Evolutionary conservation across 2,888 invertebrate species (phyloP).

Genomic region (Timema podura): DNA sequence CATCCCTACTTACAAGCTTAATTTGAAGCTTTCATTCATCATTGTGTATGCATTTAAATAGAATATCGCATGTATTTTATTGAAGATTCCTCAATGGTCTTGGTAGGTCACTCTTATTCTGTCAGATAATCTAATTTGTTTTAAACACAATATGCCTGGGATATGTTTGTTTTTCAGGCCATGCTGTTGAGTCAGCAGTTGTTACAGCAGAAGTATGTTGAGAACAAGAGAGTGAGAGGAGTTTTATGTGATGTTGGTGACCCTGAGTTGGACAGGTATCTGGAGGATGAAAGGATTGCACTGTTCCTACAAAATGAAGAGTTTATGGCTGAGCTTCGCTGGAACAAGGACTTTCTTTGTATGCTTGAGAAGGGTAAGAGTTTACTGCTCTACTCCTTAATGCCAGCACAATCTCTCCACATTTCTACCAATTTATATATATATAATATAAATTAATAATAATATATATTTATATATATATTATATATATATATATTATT

Average conservation of each 20-base stretch:
- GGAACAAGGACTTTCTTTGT: conserved; percentile 51
- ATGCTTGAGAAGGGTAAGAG: conserved; percentile 46
- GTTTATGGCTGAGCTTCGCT: conserved; percentile 49
- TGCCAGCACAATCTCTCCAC: no score
- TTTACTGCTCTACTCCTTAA: not conserved
- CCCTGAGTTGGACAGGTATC: conserved; percentile 45
- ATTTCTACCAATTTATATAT: not conserved
- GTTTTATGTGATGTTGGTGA: conserved; percentile 40
- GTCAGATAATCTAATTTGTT: not conserved
- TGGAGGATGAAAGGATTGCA: conserved; percentile 52
- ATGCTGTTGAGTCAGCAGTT: conserved; percentile 37
- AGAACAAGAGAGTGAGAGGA: conserved; percentile 45
- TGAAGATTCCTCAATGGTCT: not conserved
- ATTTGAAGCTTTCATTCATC: not conserved
- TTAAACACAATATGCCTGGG: no score
- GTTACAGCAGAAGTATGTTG: conserved; percentile 45
- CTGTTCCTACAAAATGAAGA: conserved; percentile 54
- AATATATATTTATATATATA: not conserved
- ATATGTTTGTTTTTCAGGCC: conserved; percentile 21
- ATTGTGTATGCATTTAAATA: not conserved
- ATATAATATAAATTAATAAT: not conserved
- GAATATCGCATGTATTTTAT: not conserved
- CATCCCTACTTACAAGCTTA: no score
- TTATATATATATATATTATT: no score
- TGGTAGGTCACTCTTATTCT: no score